Percentiles rank a stretch among this genome's conserved stretches.
phyloP scores from a whole-genome alignment of 2,113 vertebrate genomes.

The Hystrix cristata region DNA sequence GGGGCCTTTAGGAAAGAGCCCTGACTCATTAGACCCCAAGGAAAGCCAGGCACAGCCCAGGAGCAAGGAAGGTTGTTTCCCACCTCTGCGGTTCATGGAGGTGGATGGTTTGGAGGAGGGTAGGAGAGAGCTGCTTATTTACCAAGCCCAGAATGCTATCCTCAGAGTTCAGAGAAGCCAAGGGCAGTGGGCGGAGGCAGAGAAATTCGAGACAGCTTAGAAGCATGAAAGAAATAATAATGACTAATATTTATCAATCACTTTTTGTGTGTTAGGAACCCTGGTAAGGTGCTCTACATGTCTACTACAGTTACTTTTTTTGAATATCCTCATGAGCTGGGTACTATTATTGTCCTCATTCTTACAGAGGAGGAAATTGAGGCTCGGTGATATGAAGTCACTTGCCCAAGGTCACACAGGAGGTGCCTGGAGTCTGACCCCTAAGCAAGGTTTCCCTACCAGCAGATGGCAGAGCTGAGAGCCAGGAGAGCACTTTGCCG shows the following conservation, averaged over 20 bases:
- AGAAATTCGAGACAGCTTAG: neutral
- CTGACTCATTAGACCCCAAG: neutral
- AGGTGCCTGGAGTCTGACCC: neutral
- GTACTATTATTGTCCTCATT: neutral
- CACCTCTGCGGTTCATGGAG: neutral
- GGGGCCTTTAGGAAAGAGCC: neutral
- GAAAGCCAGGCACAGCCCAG: neutral
- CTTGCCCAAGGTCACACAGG: neutral
- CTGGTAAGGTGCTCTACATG: neutral
- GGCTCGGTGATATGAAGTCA: neutral
- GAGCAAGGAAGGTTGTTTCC: neutral
- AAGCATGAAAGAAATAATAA: slow-evolving; percentile 19
- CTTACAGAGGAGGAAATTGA: neutral
- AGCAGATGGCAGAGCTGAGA: neutral
- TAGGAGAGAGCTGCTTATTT: neutral
- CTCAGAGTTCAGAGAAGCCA: neutral
- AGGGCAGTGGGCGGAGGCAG: neutral
- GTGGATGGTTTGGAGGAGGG: neutral
- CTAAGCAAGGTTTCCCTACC: neutral
- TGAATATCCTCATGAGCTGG: neutral
- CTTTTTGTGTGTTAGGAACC: neutral
- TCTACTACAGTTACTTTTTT: neutral
- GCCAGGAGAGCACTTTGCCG: neutral
- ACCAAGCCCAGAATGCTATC: slow-evolving; percentile 1
- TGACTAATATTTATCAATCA: neutral